A percentile compares a stretch with the other conserved stretches of the same genome.
phyloP scores from a whole-genome alignment of 2,888 invertebrate genomes.

The Cyaniris semiargus region DNA sequence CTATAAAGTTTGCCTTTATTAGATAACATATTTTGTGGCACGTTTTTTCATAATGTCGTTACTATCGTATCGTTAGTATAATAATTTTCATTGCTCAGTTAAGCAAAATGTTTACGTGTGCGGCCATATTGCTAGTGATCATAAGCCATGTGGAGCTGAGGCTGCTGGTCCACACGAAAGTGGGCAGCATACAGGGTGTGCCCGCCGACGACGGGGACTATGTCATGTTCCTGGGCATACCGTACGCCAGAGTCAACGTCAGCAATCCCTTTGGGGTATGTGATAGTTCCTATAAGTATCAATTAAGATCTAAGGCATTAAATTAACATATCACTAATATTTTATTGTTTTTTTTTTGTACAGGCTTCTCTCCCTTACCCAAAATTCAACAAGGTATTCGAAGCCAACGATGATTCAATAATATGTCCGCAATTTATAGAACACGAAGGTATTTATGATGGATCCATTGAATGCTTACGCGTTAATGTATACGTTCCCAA shows the following conservation, averaged over 20 bases:
- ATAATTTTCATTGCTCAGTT: not conserved
- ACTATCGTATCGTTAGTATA: not conserved
- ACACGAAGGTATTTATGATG: not conserved
- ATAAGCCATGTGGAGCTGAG: constrained; percentile 33
- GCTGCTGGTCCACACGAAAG: constrained; percentile 9
- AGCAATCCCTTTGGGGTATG: constrained; percentile 17
- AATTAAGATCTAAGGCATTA: not conserved
- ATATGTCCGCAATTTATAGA: not conserved
- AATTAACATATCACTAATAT: not conserved
- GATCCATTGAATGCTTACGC: constrained; percentile 17
- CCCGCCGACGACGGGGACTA: constrained; percentile 20
- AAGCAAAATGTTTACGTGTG: not conserved
- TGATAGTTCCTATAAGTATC: not conserved
- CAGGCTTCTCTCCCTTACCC: constrained; percentile 12
- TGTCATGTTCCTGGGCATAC: constrained; percentile 25
- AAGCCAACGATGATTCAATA: constrained; percentile 19
- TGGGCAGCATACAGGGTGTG: constrained; percentile 20
- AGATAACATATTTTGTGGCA: not conserved
- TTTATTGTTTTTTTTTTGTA: not conserved
- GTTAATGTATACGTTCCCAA: constrained; percentile 26
- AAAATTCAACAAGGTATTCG: not conserved
- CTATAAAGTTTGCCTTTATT: not conserved
- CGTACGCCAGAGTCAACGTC: constrained; percentile 4
- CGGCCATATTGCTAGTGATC: not conserved
- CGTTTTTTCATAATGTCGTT: not conserved